These are phyloP conservation scores for Alouatta palliata DNA, from an alignment of 2,113 vertebrate species.

Conservation along the genomic window DNA sequence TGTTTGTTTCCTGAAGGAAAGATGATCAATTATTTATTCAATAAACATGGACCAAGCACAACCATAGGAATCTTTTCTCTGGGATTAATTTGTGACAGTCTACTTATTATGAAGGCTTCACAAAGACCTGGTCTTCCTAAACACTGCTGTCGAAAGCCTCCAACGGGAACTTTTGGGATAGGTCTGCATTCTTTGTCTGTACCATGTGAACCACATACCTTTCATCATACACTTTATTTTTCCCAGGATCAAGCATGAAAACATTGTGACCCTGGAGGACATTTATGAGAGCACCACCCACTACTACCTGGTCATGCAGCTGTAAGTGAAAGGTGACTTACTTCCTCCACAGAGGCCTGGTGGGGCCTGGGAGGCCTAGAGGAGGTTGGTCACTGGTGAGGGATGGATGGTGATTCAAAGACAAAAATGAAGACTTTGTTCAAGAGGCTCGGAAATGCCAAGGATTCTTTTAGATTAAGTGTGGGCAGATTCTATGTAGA, in stretches of 20 bases:
- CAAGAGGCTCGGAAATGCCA: not conserved
- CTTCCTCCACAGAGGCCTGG: rapidly evolving
- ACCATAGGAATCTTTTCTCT: not conserved
- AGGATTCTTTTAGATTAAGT: not conserved
- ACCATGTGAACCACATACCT: not conserved
- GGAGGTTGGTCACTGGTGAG: not conserved
- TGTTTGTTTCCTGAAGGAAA: not conserved
- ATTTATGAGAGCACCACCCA: slow-evolving; percentile 96
- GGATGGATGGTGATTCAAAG: not conserved
- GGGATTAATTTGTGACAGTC: not conserved
- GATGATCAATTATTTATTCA: not conserved
- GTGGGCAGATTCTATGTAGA: not conserved
- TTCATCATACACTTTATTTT: not conserved
- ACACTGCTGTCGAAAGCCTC: not conserved
- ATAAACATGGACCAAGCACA: not conserved
- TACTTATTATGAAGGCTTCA: not conserved
- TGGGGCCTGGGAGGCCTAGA: not conserved
- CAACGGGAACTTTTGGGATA: not conserved
- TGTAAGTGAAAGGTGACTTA: slow-evolving; percentile 86
- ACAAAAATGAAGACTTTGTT: not conserved
- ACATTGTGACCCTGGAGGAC: slow-evolving; percentile 95
- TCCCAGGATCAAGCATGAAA: slow-evolving; percentile 95
- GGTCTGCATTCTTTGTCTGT: not conserved
- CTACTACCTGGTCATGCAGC: slow-evolving; percentile 97
- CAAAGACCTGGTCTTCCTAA: not conserved